Evolutionary conservation across 2,797 vertebrate genomes (phyloP).

Genomic region (Mus minutoides): DNA sequence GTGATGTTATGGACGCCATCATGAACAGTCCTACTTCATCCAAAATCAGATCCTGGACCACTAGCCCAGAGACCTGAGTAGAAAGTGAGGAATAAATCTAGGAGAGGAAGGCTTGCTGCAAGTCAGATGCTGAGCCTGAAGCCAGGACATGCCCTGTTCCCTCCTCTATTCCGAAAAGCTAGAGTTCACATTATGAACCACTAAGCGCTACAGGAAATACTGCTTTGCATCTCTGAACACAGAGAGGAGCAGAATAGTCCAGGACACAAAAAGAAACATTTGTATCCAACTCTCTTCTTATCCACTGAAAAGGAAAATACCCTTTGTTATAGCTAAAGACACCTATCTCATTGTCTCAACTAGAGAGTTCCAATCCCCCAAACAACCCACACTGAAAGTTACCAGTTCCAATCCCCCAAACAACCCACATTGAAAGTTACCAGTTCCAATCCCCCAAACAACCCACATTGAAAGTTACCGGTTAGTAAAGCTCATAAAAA

Average conservation of each 20-base stretch:
- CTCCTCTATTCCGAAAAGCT: neutral
- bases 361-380: conserved; percentile 17
- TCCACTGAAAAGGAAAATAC: neutral
- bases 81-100: neutral
- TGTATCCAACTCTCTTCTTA: neutral
- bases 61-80: neutral
- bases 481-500: conserved; percentile 3
- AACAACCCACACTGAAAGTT: too few relatives aligned
- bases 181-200: conserved; percentile 54
- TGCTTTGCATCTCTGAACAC: neutral
- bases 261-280: neutral
- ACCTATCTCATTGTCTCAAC: neutral
- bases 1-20: neutral
- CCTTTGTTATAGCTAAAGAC: neutral
- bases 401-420: conserved; percentile 15
- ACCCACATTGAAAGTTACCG: neutral
- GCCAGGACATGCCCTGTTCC: neutral
- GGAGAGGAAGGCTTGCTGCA: neutral
- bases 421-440: too few relatives aligned
- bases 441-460: neutral
- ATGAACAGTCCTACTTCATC: neutral
- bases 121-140: conserved; percentile 51
- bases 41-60: neutral
- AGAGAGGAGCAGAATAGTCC: neutral
- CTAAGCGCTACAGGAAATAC: neutral